Conservation (phyloP, 2,113 vertebrate genomes). For the Ceratotherium simum region DNA sequence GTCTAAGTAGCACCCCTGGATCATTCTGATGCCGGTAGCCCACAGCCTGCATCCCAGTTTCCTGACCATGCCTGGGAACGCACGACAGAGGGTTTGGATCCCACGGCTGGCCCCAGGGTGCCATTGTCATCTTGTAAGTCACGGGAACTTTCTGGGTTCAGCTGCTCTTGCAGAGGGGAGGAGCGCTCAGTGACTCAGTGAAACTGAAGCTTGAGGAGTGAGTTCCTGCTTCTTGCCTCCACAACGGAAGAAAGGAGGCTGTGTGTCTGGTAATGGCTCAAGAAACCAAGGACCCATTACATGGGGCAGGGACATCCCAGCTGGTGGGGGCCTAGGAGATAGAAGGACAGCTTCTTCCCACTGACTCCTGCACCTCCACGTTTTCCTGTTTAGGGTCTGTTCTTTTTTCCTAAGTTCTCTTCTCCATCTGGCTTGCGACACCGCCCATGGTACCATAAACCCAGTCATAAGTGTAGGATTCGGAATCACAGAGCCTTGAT, state of each 20-base stretch:
- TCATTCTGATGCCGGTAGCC: background rate
- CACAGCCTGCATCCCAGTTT: background rate
- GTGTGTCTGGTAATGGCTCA: too few species aligned
- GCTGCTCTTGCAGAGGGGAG: background rate
- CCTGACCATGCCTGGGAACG: background rate
- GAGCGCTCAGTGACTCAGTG: background rate
- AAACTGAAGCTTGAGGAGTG: background rate
- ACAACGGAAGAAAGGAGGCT: background rate
- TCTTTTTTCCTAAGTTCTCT: background rate
- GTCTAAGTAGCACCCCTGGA: background rate
- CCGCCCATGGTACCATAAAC: background rate
- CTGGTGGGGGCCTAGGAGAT: too few species aligned
- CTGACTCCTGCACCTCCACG: background rate
- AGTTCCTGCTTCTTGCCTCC: background rate
- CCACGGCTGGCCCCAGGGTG: background rate
- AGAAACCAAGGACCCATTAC: background rate
- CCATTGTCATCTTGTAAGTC: background rate
- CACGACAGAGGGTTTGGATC: background rate
- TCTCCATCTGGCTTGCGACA: background rate
- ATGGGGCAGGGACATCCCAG: background rate
- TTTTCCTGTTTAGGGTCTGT: background rate
- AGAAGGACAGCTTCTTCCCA: background rate
- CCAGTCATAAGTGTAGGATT: background rate
- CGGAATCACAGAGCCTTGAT: background rate
- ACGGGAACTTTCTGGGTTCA: background rate